phyloP scores from a whole-genome alignment of 1,140 invertebrate species.

The Helicoverpa zea region DNA sequence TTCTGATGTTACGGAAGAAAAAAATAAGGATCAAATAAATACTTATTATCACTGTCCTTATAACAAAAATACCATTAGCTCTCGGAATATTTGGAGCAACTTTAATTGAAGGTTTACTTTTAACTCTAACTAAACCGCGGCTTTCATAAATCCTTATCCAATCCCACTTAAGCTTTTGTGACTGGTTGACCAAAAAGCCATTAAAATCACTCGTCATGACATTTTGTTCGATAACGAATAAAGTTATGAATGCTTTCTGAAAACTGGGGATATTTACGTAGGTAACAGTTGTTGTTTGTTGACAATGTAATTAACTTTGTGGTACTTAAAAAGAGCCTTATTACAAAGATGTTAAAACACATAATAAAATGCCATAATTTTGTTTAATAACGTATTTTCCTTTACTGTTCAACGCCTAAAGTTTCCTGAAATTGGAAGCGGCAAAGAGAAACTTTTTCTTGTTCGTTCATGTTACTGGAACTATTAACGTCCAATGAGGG shows the following conservation, averaged over 20 bases:
- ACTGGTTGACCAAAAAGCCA: no score
- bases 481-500: slow-evolving; percentile 26
- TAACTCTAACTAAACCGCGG: background rate
- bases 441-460: slow-evolving; percentile 28
- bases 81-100: no score
- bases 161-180: no score
- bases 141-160: background rate
- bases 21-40: no score
- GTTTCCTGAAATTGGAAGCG: slow-evolving; percentile 11
- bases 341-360: slow-evolving; percentile 11
- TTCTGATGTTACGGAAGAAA: no score
- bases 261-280: no score
- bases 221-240: no score
- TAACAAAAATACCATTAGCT: no score
- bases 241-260: no score
- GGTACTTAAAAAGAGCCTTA: background rate
- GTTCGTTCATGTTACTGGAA: slow-evolving; percentile 12
- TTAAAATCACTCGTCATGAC: no score
- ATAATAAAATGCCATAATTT: background rate
- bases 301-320: background rate
- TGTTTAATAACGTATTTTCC: slow-evolving; percentile 1
- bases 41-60: no score
- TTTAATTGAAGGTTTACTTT: no score
- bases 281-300: background rate
- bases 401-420: slow-evolving; percentile 1